Evolutionary conservation across 2,888 invertebrate genomes (phyloP), one percentile per base, ranked within the genome.

Genomic region (Invenusta paracnida): DNA sequence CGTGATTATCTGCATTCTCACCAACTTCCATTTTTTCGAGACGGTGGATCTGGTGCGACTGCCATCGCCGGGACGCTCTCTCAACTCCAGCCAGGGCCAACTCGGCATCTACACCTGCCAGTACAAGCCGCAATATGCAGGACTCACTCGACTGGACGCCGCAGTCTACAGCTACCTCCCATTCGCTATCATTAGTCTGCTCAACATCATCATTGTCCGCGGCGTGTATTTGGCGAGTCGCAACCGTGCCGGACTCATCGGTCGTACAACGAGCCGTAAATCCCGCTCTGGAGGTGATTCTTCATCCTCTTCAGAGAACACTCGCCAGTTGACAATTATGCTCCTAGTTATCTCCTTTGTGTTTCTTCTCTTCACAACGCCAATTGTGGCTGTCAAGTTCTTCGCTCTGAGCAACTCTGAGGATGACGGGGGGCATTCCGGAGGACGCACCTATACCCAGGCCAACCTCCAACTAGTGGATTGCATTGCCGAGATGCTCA

Each of bases 11-110:
- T 85, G 90, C 25, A 67, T 87, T 17, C 1, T 48, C 1, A 87
- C 90, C 29, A 90, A 90, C 87, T 84, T 88, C 5, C 91, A 91
- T 87, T 89, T 90, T 83, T 87, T 90, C 82, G 90, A 89, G 89
- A 90, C 91, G 23, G 85, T 85, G 1, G 66, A 30, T 23, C 25
- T 83, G 17, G 17, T 30, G 1, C 28, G 30, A 1, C 27, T 30
- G 17, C 31, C 31, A 2, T 5, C 67, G 17, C 2, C 1, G 2
- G 73, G 23, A 73, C 23, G 5, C 2, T 23, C 73, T 1, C n/a
- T n/a, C n/a, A n/a, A n/a, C n/a, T n/a, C n/a, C n/a, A n/a, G n/a
- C n/a, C 11, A 28, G 23, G 28, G 11, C 1, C 23, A 17, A 1
- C 5, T 67, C 5, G 2, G 5, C 11, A 67, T 48, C 28, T 66